phyloP scores from a whole-genome alignment of 2,113 vertebrate species.

The Gobiocypris rarus region DNA sequence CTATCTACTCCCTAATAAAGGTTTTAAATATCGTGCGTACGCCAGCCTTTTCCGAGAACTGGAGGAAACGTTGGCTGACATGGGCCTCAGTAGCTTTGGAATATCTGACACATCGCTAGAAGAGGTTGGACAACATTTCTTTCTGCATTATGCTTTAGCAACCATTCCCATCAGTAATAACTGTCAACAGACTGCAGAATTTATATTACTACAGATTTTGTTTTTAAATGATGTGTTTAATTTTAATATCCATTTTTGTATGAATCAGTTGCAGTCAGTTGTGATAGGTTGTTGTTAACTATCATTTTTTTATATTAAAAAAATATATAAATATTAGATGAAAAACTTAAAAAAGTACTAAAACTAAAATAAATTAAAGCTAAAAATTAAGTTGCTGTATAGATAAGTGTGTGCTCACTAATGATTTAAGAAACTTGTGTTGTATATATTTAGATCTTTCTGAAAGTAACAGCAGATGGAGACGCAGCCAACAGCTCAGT shows the following conservation, averaged over 20 bases:
- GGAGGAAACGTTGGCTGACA: conserved; percentile 88
- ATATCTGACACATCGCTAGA: conserved; percentile 96
- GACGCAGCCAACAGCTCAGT: conserved; percentile 73
- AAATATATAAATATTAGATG: too few species aligned
- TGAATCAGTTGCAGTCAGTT: too few species aligned
- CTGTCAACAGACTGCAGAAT: not conserved
- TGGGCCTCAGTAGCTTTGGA: conserved; percentile 96
- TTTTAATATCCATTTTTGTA: not conserved
- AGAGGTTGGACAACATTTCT: conserved; percentile 78
- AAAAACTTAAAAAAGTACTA: too few species aligned
- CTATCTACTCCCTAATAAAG: conserved; percentile 92
- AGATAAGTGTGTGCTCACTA: not conserved
- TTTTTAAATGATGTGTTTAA: not conserved
- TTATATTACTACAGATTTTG: not conserved
- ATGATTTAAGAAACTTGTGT: not conserved
- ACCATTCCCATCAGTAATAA: not conserved
- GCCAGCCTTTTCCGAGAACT: conserved; percentile 93
- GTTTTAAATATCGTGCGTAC: conserved; percentile 92
- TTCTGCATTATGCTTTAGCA: not conserved
- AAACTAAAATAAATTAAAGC: too few species aligned
- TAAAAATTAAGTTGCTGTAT: too few species aligned
- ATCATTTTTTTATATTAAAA: too few species aligned
- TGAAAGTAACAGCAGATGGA: conserved; percentile 91
- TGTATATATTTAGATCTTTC: conserved; percentile 84
- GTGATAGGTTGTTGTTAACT: too few species aligned